Conservation (phyloP, 2,888 invertebrate genomes). For the Hydrotaea cyrtoneurina region DNA sequence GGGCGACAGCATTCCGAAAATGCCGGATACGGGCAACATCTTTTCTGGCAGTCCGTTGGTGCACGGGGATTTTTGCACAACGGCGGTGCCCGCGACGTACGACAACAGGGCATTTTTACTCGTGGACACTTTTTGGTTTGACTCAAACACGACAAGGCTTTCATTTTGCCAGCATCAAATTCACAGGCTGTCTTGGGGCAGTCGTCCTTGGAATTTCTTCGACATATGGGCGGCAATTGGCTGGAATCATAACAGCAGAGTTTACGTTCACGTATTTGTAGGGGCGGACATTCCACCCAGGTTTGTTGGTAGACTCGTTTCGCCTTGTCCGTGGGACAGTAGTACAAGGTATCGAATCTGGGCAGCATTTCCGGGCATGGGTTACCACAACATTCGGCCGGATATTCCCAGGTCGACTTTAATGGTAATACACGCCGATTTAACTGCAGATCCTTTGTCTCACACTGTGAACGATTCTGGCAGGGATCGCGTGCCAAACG, state of each 20-base stretch:
- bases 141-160: neutral
- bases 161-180: slow-evolving; percentile 32
- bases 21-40: slow-evolving; percentile 66
- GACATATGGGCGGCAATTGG: slow-evolving; percentile 50
- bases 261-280: slow-evolving; percentile 69
- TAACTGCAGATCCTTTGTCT: slow-evolving; percentile 24
- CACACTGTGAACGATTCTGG: neutral
- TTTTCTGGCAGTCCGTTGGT: slow-evolving; percentile 48
- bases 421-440: neutral
- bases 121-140: neutral
- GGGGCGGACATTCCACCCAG: slow-evolving; percentile 73
- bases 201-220: neutral
- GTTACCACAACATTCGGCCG: slow-evolving; percentile 58
- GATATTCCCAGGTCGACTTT: slow-evolving; percentile 44
- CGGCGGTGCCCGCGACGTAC: slow-evolving; percentile 46
- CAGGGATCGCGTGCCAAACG: slow-evolving; percentile 34
- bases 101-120: slow-evolving; percentile 67
- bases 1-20: slow-evolving; percentile 68
- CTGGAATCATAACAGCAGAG: slow-evolving; percentile 68
- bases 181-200: slow-evolving; percentile 24
- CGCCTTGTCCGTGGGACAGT: slow-evolving; percentile 70
- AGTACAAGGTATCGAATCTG: slow-evolving; percentile 69
- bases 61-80: slow-evolving; percentile 25
- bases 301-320: slow-evolving; percentile 74
- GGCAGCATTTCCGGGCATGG: slow-evolving; percentile 68